These are phyloP conservation scores for Suricata suricatta DNA, from an alignment of 2,113 vertebrate genomes.

Conservation along the genomic window DNA sequence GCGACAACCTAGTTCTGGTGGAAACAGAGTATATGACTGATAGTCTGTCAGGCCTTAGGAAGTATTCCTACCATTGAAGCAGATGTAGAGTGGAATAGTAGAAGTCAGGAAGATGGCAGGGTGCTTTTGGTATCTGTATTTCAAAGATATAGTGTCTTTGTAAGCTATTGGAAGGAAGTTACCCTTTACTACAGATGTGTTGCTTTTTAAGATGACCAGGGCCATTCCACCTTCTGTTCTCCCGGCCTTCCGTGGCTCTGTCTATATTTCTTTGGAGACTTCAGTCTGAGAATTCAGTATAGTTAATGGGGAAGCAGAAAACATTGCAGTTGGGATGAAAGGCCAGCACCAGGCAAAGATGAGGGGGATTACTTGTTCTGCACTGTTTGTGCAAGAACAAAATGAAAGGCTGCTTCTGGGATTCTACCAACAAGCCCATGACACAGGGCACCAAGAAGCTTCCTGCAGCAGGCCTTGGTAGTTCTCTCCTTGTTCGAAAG, in stretches of 20 bases:
- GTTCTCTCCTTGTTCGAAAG: not conserved
- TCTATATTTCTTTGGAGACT: not conserved
- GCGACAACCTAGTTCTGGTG: not conserved
- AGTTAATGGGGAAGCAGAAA: not conserved
- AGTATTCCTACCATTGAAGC: not conserved
- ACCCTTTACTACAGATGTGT: not conserved
- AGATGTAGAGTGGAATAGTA: not conserved
- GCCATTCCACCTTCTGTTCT: not conserved
- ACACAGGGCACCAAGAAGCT: not conserved
- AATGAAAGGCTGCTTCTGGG: not conserved
- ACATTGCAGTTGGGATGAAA: not conserved
- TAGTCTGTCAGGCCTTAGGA: not conserved
- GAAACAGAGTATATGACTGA: not conserved
- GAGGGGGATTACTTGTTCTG: not conserved
- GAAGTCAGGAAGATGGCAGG: not conserved
- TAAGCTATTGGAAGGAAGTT: not conserved
- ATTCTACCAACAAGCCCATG: not conserved
- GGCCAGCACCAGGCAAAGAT: not conserved
- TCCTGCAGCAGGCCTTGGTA: not conserved
- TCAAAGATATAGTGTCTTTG: not conserved
- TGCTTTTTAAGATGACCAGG: not conserved
- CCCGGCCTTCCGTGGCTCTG: not conserved
- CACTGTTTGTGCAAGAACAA: not conserved
- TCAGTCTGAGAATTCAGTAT: not conserved
- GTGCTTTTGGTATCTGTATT: not conserved